Evolutionary conservation across 1,140 invertebrate species (phyloP).

Genomic region (Scylla paramamosain): DNA sequence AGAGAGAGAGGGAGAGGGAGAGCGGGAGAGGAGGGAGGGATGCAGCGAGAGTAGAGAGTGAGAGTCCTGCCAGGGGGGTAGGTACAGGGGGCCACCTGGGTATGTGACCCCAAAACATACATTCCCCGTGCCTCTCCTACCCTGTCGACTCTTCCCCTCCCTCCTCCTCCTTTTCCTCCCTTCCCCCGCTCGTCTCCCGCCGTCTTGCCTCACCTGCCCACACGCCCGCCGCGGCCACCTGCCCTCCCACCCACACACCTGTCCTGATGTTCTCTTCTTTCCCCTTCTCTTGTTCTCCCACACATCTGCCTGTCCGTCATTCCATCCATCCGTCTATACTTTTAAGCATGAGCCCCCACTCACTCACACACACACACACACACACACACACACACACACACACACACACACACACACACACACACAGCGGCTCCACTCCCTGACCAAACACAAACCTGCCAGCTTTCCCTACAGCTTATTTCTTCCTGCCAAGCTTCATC

Average conservation of each 20-base stretch:
- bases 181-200: too few species aligned
- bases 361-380: background rate
- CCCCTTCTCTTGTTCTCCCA: too few species aligned
- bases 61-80: background rate
- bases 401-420: background rate
- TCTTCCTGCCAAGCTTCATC: too few species aligned
- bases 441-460: background rate
- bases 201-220: too few species aligned
- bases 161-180: too few species aligned
- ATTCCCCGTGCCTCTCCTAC: background rate
- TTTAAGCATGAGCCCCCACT: background rate
- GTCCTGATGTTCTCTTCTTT: too few species aligned
- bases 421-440: background rate
- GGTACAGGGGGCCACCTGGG: background rate
- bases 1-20: constrained; percentile 16
- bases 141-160: background rate
- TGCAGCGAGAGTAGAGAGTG: background rate
- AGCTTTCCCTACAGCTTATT: background rate
- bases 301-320: too few species aligned
- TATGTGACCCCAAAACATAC: constrained; percentile 46
- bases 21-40: background rate
- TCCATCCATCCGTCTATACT: too few species aligned
- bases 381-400: background rate
- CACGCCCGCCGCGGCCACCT: too few species aligned
- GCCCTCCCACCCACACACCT: too few species aligned